Percentiles rank a stretch among this genome's conserved stretches.
These are phyloP conservation scores for Nyleta sp. DNA, from an alignment of 2,888 invertebrate species.

Conservation along the genomic window DNA sequence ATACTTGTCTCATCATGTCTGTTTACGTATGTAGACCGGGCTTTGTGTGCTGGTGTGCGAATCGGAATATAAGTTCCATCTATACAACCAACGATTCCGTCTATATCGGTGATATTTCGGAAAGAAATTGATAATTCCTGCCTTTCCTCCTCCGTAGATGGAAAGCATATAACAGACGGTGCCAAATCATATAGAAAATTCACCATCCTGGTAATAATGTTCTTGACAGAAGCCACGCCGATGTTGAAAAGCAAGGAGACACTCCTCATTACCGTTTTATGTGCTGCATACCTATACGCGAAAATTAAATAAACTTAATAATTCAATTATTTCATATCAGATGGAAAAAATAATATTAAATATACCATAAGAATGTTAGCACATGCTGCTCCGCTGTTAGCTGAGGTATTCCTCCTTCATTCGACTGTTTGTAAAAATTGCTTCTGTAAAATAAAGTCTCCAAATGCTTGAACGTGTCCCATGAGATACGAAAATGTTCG, in stretches of 20 bases:
- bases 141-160: slow-evolving; percentile 15
- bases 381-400: neutral
- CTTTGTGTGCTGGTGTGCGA: slow-evolving; percentile 23
- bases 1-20: slow-evolving; percentile 4
- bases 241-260: no score
- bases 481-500: neutral
- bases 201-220: neutral
- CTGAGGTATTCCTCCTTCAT: neutral
- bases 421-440: neutral
- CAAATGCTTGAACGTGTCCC: neutral
- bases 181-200: slow-evolving; percentile 20
- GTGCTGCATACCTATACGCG: no score
- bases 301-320: no score
- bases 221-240: no score
- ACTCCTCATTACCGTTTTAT: no score
- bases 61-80: slow-evolving; percentile 29
- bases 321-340: no score
- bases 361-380: neutral
- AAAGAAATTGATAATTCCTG: neutral
- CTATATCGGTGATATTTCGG: neutral
- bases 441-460: neutral
- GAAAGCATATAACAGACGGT: slow-evolving; percentile 11
- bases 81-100: slow-evolving; percentile 23
- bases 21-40: slow-evolving; percentile 12
- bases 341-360: no score